Evolutionary conservation across 2,888 invertebrate genomes (phyloP).

Genomic region (Pogonocherus hispidulus): DNA sequence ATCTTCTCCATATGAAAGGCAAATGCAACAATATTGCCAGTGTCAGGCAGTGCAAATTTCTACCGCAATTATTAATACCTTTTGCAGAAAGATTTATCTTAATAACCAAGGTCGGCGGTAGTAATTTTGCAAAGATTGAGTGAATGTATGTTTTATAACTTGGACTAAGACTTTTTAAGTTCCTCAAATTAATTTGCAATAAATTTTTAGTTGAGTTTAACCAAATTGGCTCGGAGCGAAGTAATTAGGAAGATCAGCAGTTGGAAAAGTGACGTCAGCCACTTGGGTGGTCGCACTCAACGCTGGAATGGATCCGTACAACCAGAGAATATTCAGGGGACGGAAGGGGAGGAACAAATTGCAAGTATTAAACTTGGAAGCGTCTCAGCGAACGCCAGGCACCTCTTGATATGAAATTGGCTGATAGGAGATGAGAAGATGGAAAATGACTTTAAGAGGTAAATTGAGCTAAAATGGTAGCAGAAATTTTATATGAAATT

Average conservation of each 20-base stretch:
- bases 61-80: slow-evolving; percentile 11
- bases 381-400: slow-evolving; percentile 42
- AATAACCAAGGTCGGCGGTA: slow-evolving; percentile 38
- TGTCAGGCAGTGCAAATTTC: slow-evolving; percentile 2
- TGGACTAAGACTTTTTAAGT: slow-evolving; percentile 35
- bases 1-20: background rate
- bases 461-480: slow-evolving; percentile 11
- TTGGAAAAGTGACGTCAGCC: slow-evolving; percentile 59
- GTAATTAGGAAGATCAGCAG: slow-evolving; percentile 61
- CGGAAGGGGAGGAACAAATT: slow-evolving; percentile 55
- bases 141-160: slow-evolving; percentile 38
- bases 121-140: slow-evolving; percentile 36
- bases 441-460: slow-evolving; percentile 10
- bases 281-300: slow-evolving; percentile 60
- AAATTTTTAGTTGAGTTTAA: slow-evolving; percentile 59
- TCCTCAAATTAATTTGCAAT: slow-evolving; percentile 57
- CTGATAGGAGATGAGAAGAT: slow-evolving; percentile 13
- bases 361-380: slow-evolving; percentile 54
- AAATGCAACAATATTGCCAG: slow-evolving; percentile 16
- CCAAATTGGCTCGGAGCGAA: slow-evolving; percentile 55
- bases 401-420: slow-evolving; percentile 42
- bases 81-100: slow-evolving; percentile 38
- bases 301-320: slow-evolving; percentile 23
- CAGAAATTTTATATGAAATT: slow-evolving; percentile 11
- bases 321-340: slow-evolving; percentile 32